phyloP scores from a whole-genome alignment of 2,113 vertebrate species.

The Tyto alba region DNA sequence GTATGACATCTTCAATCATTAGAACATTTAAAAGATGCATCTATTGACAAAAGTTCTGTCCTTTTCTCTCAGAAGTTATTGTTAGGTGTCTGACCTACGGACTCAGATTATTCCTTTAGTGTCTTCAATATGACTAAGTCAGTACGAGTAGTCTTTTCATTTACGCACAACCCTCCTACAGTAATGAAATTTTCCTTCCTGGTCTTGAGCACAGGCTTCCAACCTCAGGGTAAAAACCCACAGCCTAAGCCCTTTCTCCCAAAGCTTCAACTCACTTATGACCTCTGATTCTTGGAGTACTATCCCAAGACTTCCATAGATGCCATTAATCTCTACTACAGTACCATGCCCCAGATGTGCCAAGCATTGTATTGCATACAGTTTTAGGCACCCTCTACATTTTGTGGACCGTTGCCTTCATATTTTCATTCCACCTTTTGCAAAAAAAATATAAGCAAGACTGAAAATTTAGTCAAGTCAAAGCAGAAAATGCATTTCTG shows the following conservation, averaged over 20 bases:
- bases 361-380: neutral
- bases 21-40: neutral
- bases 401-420: neutral
- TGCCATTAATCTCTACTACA: neutral
- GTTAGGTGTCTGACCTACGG: neutral
- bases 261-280: neutral
- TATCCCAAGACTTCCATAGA: neutral
- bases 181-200: neutral
- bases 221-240: neutral
- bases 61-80: neutral
- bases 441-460: neutral
- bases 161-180: neutral
- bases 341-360: neutral
- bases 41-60: neutral
- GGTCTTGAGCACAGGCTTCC: neutral
- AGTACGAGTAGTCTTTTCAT: neutral
- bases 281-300: neutral
- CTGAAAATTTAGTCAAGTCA: neutral
- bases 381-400: neutral
- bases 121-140: neutral
- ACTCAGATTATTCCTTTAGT: neutral
- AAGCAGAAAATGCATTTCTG: slow-evolving; percentile 10
- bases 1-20: neutral
- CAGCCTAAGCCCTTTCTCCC: neutral
- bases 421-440: neutral